Base-by-base conservation (phyloP, 2,797 vertebrate genomes). In the Smutsia temminckii region DNA sequence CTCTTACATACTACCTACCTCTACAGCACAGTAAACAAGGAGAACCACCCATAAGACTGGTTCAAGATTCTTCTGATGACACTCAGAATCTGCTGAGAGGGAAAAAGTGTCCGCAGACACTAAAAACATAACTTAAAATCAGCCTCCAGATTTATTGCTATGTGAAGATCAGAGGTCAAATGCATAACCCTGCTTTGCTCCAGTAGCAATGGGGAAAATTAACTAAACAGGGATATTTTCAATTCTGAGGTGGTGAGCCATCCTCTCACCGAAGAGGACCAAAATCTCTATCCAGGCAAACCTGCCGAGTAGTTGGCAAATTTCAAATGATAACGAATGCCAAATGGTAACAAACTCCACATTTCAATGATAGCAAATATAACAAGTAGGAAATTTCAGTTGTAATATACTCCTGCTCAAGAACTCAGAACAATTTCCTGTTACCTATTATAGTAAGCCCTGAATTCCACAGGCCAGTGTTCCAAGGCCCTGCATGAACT, bases 41-140 rank as follows among this genome's bases (percentile, higher is more conserved):
- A 88, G 57, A 93, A 78, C 25, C 74, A 96, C 32, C 29, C 59
- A 71, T 18, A 90, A 57, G 32, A 81, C 29, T 85, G 79, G 89
- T 61, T 83, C 74, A 72, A 86, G 42, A 81, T 84, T 95, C 92
- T 93, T 94, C 75, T 83, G 57, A 95, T 93, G 66, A 87, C 13
- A 71, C n/a, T 75, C 55, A 61, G 61, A 85, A 79, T 91, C 74
- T 92, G 27, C 34, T 92, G 53, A 92, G 29, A 93, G 53, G 42
- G 18, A 83, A 66, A 81, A 87, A n/a, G n/a, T 85, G 83, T 91
- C 59, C 63, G 92, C 88, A 37, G 79, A 84, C 78, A 93, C 46
- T 72, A 81, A 95, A 96, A 96, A 57, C 75, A 57, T 51, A 95
- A 88, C 88, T 97, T 68, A 86, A 91, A 92, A 93, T 78, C 66